Evolutionary conservation across 2,888 invertebrate species (phyloP).

Genomic region (Vandiemenella viatica): DNA sequence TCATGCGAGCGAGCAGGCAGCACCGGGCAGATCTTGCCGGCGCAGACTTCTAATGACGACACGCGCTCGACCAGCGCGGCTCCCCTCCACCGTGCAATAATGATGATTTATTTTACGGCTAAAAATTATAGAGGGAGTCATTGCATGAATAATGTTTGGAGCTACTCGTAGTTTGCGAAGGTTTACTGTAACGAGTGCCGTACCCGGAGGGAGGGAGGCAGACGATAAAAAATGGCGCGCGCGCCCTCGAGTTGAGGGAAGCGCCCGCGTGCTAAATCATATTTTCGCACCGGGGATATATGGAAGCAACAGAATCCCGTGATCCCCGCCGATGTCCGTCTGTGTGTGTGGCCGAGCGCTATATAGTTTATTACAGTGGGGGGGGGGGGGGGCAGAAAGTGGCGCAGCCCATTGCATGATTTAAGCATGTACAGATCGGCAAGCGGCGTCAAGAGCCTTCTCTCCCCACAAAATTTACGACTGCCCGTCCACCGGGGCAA

Average conservation of each 20-base stretch:
- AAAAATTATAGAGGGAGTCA: constrained; percentile 34
- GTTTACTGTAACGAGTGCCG: constrained; percentile 16
- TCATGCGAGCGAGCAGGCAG: too few species aligned
- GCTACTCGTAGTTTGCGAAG: constrained; percentile 5
- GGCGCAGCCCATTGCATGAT: background rate
- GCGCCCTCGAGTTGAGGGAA: constrained; percentile 4
- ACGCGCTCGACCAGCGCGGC: constrained; percentile 21
- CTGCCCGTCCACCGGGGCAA: background rate
- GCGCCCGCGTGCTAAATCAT: constrained; percentile 11
- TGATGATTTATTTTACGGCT: constrained; percentile 42
- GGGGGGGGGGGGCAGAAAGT: background rate
- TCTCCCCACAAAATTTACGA: background rate
- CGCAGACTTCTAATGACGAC: too few species aligned
- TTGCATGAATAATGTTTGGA: constrained; percentile 15
- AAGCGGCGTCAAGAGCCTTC: background rate
- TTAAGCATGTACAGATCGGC: background rate
- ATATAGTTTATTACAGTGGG: too few species aligned
- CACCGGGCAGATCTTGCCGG: too few species aligned
- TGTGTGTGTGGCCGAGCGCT: too few species aligned
- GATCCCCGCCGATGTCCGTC: background rate
- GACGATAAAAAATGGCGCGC: constrained; percentile 24
- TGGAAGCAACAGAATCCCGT: background rate
- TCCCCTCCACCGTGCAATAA: constrained; percentile 34
- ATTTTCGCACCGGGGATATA: constrained; percentile 9
- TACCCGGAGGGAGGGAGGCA: constrained; percentile 6